Conservation (phyloP, 2,797 vertebrate genomes). For the Premnoplex brunnescens region DNA sequence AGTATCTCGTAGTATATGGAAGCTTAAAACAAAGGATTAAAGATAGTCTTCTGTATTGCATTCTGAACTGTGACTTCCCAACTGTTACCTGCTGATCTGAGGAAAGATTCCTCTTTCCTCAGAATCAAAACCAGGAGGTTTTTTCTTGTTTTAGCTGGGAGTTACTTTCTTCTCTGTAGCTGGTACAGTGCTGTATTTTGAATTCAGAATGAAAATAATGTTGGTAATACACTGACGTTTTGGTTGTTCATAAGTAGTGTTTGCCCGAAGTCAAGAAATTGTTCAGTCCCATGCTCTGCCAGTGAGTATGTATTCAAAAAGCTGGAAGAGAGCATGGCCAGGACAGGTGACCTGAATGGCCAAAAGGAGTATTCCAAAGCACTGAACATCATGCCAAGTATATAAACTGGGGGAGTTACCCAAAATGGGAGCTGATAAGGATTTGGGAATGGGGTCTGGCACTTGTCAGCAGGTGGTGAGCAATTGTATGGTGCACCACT, state of each 20-base stretch:
- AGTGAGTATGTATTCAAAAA: not conserved
- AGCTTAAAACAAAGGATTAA: not conserved
- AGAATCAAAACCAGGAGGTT: not conserved
- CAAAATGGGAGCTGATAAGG: rapidly evolving
- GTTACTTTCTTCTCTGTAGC: not conserved
- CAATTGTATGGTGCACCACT: not conserved
- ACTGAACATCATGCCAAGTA: not conserved
- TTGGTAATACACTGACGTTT: not conserved
- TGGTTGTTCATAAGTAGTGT: not conserved
- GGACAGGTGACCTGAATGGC: not conserved
- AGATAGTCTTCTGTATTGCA: rapidly evolving
- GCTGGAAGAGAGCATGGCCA: not conserved
- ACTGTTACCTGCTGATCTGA: not conserved
- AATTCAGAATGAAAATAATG: not conserved
- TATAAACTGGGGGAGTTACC: not conserved
- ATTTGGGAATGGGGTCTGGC: not conserved
- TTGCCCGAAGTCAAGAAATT: not conserved
- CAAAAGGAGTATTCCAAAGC: not conserved
- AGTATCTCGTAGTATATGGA: rapidly evolving
- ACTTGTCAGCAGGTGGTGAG: not conserved
- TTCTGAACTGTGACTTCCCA: not conserved
- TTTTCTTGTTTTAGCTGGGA: not conserved
- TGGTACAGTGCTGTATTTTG: not conserved
- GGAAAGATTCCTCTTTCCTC: not conserved
- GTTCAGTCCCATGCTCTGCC: not conserved